A percentile compares a stretch with the other conserved stretches of the same genome.
Conservation (phyloP, 2,888 invertebrate genomes). For the Parochlus steinenii region DNA sequence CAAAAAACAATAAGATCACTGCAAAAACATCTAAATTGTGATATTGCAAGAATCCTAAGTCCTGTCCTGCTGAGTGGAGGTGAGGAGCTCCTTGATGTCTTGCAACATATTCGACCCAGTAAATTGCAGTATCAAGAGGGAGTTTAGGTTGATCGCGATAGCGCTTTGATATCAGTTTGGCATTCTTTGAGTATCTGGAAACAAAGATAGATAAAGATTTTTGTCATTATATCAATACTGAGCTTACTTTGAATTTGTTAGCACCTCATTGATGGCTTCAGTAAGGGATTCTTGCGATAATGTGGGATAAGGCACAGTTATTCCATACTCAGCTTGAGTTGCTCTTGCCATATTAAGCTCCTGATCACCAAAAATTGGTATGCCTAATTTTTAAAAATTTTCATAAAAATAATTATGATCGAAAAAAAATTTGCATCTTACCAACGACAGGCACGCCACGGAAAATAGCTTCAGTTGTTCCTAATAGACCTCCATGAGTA, state of each 20-base stretch:
- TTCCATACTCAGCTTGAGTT: conserved; percentile 21
- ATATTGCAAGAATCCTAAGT: background rate
- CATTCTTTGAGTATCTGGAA: conserved; percentile 16
- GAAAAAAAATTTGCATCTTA: conserved; percentile 25
- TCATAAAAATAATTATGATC: conserved; percentile 21
- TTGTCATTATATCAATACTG: too few species aligned
- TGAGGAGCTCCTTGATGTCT: conserved; percentile 15
- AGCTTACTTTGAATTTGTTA: conserved; percentile 20
- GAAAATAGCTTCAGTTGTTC: conserved; percentile 31
- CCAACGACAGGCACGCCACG: conserved; percentile 30
- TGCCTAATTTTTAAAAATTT: background rate
- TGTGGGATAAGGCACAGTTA: conserved; percentile 17
- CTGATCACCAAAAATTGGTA: background rate
- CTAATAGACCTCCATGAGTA: conserved; percentile 35
- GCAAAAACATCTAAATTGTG: conserved; percentile 1
- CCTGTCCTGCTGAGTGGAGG: conserved; percentile 7
- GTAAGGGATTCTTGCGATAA: conserved; percentile 20
- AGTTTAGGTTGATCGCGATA: conserved; percentile 13
- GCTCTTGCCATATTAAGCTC: conserved; percentile 21
- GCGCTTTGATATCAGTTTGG: conserved; percentile 10
- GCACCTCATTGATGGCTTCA: conserved; percentile 18
- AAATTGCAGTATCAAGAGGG: conserved; percentile 14
- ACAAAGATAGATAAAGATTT: too few species aligned
- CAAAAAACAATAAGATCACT: background rate
- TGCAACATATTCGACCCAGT: conserved; percentile 16